Conservation (phyloP, 2,797 vertebrate genomes). For the Hemibagrus guttatus region DNA sequence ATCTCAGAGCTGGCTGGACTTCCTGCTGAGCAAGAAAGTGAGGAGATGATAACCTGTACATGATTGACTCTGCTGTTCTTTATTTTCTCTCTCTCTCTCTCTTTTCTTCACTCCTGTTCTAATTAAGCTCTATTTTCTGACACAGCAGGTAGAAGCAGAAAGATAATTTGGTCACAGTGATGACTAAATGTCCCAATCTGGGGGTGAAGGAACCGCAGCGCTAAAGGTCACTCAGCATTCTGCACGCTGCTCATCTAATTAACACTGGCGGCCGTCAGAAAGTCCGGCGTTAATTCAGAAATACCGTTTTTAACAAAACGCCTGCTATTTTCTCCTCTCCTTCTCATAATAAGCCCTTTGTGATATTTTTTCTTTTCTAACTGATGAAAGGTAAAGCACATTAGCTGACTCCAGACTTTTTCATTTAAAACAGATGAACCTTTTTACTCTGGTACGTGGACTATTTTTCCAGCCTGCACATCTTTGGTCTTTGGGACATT, state of each 20-base stretch:
- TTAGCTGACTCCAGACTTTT: neutral
- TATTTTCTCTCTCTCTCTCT: conserved; percentile 25
- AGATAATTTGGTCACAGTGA: conserved; percentile 79
- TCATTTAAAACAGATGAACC: neutral
- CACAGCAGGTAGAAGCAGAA: conserved; percentile 77
- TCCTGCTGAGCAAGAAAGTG: conserved; percentile 66
- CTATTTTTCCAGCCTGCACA: neutral
- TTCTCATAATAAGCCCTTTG: conserved; percentile 51
- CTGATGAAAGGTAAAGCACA: conserved; percentile 6
- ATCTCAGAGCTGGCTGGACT: neutral
- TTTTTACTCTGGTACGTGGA: neutral
- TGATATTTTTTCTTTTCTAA: conserved; percentile 35
- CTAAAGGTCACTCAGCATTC: conserved; percentile 76
- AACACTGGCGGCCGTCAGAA: conserved; percentile 65
- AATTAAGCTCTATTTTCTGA: conserved; percentile 80
- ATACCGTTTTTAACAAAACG: conserved; percentile 25
- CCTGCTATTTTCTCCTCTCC: conserved; percentile 1
- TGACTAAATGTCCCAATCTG: conserved; percentile 78
- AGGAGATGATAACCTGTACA: conserved; percentile 64
- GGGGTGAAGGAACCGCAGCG: conserved; percentile 71
- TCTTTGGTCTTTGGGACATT: neutral
- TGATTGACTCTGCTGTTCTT: conserved; percentile 70
- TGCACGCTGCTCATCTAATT: conserved; percentile 72
- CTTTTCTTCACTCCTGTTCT: conserved; percentile 64
- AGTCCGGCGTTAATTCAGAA: conserved; percentile 54